Evolutionary conservation across 1,140 invertebrate genomes (phyloP), one percentile per base, ranked within the genome.

Genomic region (Gonioctena quinquepunctata): DNA sequence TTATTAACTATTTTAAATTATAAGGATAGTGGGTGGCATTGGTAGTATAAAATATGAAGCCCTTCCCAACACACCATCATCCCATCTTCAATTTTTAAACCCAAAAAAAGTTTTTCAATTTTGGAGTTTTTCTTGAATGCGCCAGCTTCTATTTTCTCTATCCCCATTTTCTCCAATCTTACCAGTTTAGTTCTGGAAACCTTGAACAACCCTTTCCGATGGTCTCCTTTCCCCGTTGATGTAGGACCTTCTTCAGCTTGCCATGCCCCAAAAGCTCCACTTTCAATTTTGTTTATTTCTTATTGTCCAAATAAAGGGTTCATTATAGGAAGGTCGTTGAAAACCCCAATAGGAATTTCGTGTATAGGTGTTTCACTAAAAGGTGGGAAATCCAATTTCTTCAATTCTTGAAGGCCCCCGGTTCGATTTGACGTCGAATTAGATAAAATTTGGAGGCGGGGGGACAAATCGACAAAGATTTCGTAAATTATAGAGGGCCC

Each of bases 191-290:
- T 21, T 22, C 61, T 33, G 7, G 13, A 2, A 3, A 68, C 16
- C 6, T 23, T 60, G 28, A 68, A 68, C 8, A 22, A 19, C 19
- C 52, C 52, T 13, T 22, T 16, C 61, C 33, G 8, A 68, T 61
- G n/a, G 27, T 56, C 13, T 22, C 52, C 27, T 60, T 59, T n/a
- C n/a, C 4, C 18, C 16, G 42, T 59, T 60, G n/a, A 68, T 42
- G 16, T 56, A 42, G 11, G 28, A 68, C 48, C 3, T 60, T 11
- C 13, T 19, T 61, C 19, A 68, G 11, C n/a, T 26, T 26, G n/a
- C 16, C 27, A 68, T 42, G 4, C 57, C 33, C 59, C 28, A 49
- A 68, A 68, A 28, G 33, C 21, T 27, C 66, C 66, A 42, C 28
- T 28, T 42, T 26, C n/a, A 3, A 68, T 27, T 33, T 48, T 19